Evolutionary conservation across 2,113 vertebrate species (phyloP).

Genomic region (Leptocoma aspasia): DNA sequence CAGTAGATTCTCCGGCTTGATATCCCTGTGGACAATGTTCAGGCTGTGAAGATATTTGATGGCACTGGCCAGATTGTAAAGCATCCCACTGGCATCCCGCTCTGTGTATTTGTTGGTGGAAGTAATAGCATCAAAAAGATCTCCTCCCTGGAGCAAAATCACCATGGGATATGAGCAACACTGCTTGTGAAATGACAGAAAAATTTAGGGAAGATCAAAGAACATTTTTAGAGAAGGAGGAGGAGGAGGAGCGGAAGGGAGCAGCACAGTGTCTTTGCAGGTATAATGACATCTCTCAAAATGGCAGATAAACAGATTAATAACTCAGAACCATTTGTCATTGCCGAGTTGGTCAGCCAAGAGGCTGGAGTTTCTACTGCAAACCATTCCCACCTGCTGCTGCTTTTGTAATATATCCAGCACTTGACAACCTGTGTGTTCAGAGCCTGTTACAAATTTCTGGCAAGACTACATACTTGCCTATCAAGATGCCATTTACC

Average conservation of each 20-base stretch:
- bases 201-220: background rate
- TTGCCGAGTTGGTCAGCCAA: background rate
- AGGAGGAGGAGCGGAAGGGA: background rate
- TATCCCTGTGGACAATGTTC: constrained; percentile 97
- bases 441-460: background rate
- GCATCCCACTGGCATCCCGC: constrained; percentile 94
- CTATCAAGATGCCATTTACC: rapidly evolving
- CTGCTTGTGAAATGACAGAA: background rate
- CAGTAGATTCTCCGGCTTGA: constrained; percentile 97
- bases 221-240: background rate
- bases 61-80: constrained; percentile 95
- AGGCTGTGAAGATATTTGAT: constrained; percentile 97
- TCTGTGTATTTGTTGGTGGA: constrained; percentile 97
- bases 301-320: background rate
- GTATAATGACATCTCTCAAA: background rate
- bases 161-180: constrained; percentile 10
- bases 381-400: background rate
- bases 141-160: constrained; percentile 85
- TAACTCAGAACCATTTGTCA: background rate
- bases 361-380: background rate
- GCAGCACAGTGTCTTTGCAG: background rate
- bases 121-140: constrained; percentile 98
- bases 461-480: background rate
- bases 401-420: background rate
- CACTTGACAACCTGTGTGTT: background rate